A percentile compares a stretch with the other conserved stretches of the same genome.
Conservation (phyloP, 2,888 invertebrate genomes). For the Beris morrisii region DNA sequence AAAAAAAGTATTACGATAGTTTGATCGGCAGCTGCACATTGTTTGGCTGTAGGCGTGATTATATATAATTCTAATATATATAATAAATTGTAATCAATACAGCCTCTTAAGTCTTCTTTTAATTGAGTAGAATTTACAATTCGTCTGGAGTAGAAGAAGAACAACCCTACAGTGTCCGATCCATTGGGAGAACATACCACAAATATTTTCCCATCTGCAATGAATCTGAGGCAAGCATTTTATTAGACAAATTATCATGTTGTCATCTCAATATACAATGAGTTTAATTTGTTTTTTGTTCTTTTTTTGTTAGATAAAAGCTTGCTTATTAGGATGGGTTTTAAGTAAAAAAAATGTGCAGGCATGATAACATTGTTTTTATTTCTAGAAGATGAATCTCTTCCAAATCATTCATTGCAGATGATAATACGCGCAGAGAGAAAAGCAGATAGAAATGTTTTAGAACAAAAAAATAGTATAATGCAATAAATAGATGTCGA, state of each 20-base stretch:
- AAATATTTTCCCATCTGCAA: slow-evolving; percentile 38
- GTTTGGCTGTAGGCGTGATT: neutral
- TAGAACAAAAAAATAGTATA: neutral
- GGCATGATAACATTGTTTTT: slow-evolving; percentile 1
- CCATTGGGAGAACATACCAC: slow-evolving; percentile 37
- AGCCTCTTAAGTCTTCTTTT: neutral
- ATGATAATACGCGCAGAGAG: slow-evolving; percentile 1
- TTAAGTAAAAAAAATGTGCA: slow-evolving; percentile 4
- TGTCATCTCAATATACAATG: neutral
- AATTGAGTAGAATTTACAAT: neutral
- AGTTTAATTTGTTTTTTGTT: neutral
- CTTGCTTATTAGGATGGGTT: neutral
- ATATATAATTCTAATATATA: neutral
- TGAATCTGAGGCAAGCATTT: slow-evolving; percentile 32
- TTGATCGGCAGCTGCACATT: neutral
- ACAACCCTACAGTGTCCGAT: slow-evolving; percentile 34
- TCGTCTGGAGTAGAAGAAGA: slow-evolving; percentile 11
- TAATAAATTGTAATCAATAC: neutral
- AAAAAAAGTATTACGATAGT: neutral
- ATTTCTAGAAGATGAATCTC: neutral
- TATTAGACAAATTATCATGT: slow-evolving; percentile 27
- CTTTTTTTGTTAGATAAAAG: slow-evolving; percentile 1
- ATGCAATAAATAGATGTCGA: too few species aligned
- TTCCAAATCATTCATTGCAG: slow-evolving; percentile 19
- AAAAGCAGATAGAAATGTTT: slow-evolving; percentile 13